A percentile compares a stretch with the other conserved stretches of the same genome.
Evolutionary conservation across 35 echinoderm and acorn worm species (phyloP).

Genomic region (Apostichopus japonicus): DNA sequence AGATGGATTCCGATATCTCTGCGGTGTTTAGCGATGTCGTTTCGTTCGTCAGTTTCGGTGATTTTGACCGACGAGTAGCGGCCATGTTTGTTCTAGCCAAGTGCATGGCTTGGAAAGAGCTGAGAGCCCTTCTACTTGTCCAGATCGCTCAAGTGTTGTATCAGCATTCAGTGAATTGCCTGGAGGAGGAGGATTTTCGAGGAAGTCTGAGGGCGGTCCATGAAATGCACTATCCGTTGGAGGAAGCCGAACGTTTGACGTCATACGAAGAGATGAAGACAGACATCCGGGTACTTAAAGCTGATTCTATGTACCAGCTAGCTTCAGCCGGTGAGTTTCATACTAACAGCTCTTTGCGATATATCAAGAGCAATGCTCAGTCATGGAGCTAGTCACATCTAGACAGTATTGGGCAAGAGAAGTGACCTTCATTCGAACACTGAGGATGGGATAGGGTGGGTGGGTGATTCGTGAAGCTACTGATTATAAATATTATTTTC

Average conservation of each 20-base stretch:
- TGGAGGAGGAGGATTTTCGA: conserved; percentile 17
- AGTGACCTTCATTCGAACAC: too few species aligned
- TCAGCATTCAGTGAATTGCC: conserved; percentile 5
- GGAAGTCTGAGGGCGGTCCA: background rate
- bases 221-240: conserved; percentile 35
- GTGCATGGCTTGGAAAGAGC: conserved; percentile 19
- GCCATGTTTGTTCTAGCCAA: conserved; percentile 31
- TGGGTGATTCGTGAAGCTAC: too few species aligned
- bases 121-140: conserved; percentile 10
- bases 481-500: too few species aligned
- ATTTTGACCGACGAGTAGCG: conserved; percentile 17
- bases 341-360: too few species aligned
- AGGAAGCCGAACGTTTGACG: conserved; percentile 10
- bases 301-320: background rate
- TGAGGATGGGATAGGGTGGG: too few species aligned
- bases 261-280: conserved; percentile 4
- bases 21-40: conserved; percentile 12
- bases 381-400: too few species aligned
- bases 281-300: conserved; percentile 25
- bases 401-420: too few species aligned
- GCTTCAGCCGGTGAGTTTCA: background rate
- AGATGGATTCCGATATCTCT: conserved; percentile 29
- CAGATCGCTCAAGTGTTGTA: conserved; percentile 1
- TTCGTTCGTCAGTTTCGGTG: conserved; percentile 9
- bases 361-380: too few species aligned